These are phyloP conservation scores for Magallana angulata DNA, from an alignment of 1,140 invertebrate species.

Conservation along the genomic window DNA sequence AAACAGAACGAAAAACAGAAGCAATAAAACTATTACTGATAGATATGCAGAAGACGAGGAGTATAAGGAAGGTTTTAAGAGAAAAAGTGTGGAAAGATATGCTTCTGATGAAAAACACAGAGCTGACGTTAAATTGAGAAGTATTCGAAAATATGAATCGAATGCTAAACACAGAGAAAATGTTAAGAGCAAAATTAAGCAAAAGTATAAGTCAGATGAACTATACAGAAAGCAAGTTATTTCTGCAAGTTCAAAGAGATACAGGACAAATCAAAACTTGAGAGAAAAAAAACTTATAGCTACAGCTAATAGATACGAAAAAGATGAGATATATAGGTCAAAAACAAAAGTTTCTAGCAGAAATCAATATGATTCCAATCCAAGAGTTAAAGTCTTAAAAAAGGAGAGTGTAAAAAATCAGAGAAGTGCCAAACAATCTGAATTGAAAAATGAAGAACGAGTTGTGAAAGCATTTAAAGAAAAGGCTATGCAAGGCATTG, in stretches of 20 bases:
- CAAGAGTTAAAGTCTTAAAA: not conserved
- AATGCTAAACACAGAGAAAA: slow-evolving; percentile 31
- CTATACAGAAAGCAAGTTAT: slow-evolving; percentile 1
- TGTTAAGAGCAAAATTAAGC: slow-evolving; percentile 14
- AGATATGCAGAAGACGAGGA: slow-evolving; percentile 2
- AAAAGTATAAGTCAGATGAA: slow-evolving; percentile 28
- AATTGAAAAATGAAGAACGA: not conserved
- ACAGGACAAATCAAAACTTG: slow-evolving; percentile 13
- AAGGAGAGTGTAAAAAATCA: not conserved
- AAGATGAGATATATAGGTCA: not conserved
- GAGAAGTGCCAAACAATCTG: not conserved
- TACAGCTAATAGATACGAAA: not conserved
- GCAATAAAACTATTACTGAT: not conserved
- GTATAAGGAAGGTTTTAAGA: not conserved
- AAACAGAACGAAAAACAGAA: not conserved
- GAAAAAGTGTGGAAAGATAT: slow-evolving; percentile 11
- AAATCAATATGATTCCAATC: not conserved
- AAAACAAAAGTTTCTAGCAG: not conserved
- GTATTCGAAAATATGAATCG: no score
- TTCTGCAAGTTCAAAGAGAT: slow-evolving; percentile 35
- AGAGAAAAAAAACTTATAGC: not conserved
- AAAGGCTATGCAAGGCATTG: not conserved
- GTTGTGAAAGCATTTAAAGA: not conserved
- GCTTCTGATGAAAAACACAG: no score
- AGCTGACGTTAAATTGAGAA: no score